phyloP scores from a whole-genome alignment of 2,113 vertebrate species.

The Spilogale gracilis region DNA sequence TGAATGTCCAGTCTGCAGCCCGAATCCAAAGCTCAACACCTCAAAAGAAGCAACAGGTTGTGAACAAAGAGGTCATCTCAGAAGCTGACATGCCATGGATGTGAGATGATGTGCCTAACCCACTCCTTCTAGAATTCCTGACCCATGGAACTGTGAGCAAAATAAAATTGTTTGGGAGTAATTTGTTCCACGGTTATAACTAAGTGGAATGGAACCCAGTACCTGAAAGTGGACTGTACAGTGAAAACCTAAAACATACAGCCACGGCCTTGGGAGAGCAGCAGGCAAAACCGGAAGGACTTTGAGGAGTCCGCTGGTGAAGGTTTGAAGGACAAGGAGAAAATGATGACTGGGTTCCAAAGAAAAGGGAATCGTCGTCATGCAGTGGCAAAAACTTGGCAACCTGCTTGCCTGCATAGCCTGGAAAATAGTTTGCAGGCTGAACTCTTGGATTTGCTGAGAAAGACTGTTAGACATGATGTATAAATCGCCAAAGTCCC shows the following conservation, averaged over 20 bases:
- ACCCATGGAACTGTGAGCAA: neutral
- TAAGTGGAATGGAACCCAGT: neutral
- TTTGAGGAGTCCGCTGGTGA: neutral
- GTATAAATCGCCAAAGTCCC: neutral
- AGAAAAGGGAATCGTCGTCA: neutral
- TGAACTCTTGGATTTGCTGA: neutral
- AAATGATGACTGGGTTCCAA: neutral
- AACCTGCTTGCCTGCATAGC: neutral
- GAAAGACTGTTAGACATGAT: neutral
- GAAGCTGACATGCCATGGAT: neutral
- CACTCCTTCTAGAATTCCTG: neutral
- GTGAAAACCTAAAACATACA: neutral
- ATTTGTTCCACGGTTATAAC: neutral
- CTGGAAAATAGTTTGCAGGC: neutral
- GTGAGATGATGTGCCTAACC: neutral
- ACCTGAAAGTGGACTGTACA: neutral
- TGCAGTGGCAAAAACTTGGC: neutral
- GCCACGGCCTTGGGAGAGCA: neutral
- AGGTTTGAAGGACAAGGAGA: neutral
- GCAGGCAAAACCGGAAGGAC: neutral
- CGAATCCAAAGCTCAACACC: neutral
- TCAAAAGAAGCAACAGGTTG: neutral
- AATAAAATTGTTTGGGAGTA: neutral
- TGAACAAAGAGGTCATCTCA: neutral
- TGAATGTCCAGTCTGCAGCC: neutral